Conservation (phyloP, 1,140 invertebrate genomes). For the Diachasma alloeum region DNA sequence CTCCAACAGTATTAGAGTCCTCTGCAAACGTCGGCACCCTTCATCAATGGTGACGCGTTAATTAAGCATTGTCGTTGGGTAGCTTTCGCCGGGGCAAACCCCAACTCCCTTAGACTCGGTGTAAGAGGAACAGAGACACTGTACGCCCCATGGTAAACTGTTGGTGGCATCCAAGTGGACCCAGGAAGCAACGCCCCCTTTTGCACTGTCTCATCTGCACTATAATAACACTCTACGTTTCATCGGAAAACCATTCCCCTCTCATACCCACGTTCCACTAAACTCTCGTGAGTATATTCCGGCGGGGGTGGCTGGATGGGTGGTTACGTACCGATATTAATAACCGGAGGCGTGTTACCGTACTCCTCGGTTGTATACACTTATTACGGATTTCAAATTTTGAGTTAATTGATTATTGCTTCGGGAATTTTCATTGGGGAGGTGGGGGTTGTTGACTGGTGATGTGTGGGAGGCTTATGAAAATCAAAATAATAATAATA, state of each 20-base stretch:
- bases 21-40: conserved; percentile 12
- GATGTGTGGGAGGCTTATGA: background rate
- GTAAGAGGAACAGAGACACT: background rate
- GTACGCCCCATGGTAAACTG: conserved; percentile 18
- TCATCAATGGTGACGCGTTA: conserved; percentile 33
- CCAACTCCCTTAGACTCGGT: background rate
- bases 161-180: conserved; percentile 28
- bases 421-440: background rate
- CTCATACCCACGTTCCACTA: background rate
- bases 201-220: conserved; percentile 11
- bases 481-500: background rate
- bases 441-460: too few relatives aligned
- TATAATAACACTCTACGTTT: conserved; percentile 10
- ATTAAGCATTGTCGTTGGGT: conserved; percentile 25
- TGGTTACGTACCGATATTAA: conserved; percentile 24
- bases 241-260: background rate
- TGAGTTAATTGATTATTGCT: background rate
- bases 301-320: background rate
- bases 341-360: conserved; percentile 12
- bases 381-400: background rate
- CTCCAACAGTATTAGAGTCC: background rate
- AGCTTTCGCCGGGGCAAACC: background rate
- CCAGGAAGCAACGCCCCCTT: conserved; percentile 25
- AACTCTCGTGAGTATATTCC: background rate
- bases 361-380: background rate